Evolutionary conservation across 2,888 invertebrate genomes (phyloP), one percentile per base, ranked within the genome.

Genomic region (Drosophila robusta): DNA sequence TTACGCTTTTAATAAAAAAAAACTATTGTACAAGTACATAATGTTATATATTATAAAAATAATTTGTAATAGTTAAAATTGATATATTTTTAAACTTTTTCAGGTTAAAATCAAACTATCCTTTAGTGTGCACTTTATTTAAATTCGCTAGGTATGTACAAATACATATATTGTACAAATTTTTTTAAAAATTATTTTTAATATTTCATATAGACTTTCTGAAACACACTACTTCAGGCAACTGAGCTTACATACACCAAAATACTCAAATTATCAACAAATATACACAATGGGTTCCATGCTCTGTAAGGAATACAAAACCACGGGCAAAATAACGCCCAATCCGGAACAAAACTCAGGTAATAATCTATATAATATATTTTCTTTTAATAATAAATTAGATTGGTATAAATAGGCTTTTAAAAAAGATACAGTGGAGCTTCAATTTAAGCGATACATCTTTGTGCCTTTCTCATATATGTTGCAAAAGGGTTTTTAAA

Each of bases 291-390:
- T 91, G 91, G 91, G 91, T 34, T 90, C 92, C 34, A 78, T 88
- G 47, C 91, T 91, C 63, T 91, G 91, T 76, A 91, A 92, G 78
- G 91, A 91, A 67, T 91, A 91, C 73, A 90, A 87, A 44, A 91
- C 91, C 8, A 84, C 81, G 26, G 90, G 83, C 45, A 84, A 82
- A 64, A 75, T 83, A 70, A 78, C 87, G 64, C 78, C 89, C 51
- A 83, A 87, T 45, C 76, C 68, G 12, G 84, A 75, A 11, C 84
- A 84, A 32, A 66, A 67, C 0, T 45, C 87, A 80, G 83, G 89
- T 86, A 77, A 51, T 45, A 14, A 11, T 9, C 0, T n/a, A n/a
- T n/a, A n/a, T n/a, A n/a, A n/a, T n/a, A n/a, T n/a, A n/a, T n/a
- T n/a, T n/a, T n/a, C n/a, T n/a, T 34, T 32, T 11, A 22, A 22